Conservation (phyloP, 2,797 vertebrate species). For the Clamator glandarius region DNA sequence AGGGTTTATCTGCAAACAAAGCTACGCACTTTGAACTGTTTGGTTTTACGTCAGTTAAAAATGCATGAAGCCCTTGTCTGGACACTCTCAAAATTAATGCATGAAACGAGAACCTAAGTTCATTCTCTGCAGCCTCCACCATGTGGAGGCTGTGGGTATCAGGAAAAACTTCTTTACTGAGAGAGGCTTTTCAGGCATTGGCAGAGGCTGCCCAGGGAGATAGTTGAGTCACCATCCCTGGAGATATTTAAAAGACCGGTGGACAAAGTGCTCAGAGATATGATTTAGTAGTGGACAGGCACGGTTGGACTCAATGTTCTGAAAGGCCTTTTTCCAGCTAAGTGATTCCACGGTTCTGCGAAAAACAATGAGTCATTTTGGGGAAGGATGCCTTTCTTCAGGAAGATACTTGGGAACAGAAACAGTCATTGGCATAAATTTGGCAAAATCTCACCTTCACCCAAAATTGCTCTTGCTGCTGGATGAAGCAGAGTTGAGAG, state of each 20-base stretch:
- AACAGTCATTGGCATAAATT: neutral
- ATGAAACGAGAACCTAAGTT: neutral
- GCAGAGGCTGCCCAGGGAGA: too few relatives aligned
- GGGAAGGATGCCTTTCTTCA: neutral
- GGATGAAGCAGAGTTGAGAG: fast-evolving
- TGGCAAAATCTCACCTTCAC: neutral
- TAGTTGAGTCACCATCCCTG: too few relatives aligned
- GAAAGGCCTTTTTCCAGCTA: too few relatives aligned
- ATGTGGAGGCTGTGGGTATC: fast-evolving
- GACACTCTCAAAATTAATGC: neutral
- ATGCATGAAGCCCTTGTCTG: neutral
- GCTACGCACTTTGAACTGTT: neutral
- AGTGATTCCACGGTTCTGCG: too few relatives aligned
- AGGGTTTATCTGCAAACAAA: neutral
- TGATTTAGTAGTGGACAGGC: too few relatives aligned
- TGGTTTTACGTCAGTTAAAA: neutral
- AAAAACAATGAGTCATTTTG: neutral
- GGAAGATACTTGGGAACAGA: neutral
- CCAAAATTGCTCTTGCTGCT: fast-evolving
- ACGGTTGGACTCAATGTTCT: too few relatives aligned
- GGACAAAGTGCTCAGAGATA: too few relatives aligned
- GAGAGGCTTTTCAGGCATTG: too few relatives aligned
- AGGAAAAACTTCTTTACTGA: too few relatives aligned
- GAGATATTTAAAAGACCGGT: too few relatives aligned
- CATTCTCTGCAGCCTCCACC: neutral